phyloP scores from a whole-genome alignment of 2,797 vertebrate genomes.

The Acipenser ruthenus region DNA sequence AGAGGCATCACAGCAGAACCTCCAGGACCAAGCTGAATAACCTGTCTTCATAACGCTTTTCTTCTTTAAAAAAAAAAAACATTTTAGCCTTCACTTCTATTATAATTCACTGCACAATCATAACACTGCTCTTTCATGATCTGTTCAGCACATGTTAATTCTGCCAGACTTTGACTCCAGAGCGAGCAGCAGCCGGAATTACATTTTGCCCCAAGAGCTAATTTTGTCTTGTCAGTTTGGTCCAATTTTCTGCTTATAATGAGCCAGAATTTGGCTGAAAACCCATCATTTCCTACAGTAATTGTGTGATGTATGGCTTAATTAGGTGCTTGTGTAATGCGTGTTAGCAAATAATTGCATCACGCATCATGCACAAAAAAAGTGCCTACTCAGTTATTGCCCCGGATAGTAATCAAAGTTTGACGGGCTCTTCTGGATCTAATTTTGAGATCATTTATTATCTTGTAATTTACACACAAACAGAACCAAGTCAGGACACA shows the following conservation, averaged over 20 bases:
- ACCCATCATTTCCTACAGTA: constrained; percentile 10
- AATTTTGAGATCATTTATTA: too few relatives aligned
- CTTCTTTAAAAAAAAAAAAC: background rate
- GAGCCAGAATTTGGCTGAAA: constrained; percentile 3
- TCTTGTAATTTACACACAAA: too few relatives aligned
- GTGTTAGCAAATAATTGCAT: background rate
- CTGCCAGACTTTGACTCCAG: background rate
- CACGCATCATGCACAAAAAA: background rate
- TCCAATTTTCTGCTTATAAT: constrained; percentile 16
- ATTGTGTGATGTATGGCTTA: constrained; percentile 16
- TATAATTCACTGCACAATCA: background rate
- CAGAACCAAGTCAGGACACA: too few relatives aligned
- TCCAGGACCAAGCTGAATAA: background rate
- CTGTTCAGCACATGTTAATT: background rate
- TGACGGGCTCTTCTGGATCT: too few relatives aligned
- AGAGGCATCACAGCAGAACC: constrained; percentile 9
- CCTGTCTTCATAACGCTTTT: background rate
- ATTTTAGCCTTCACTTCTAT: background rate
- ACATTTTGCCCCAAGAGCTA: background rate
- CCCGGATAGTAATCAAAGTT: too few relatives aligned
- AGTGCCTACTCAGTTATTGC: too few relatives aligned
- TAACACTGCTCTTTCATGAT: background rate
- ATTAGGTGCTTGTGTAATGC: constrained; percentile 8
- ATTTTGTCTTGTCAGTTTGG: constrained; percentile 9
- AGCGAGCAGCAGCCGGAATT: background rate